Evolutionary conservation across 2,113 vertebrate genomes (phyloP).

Genomic region (Psettodes erumei): DNA sequence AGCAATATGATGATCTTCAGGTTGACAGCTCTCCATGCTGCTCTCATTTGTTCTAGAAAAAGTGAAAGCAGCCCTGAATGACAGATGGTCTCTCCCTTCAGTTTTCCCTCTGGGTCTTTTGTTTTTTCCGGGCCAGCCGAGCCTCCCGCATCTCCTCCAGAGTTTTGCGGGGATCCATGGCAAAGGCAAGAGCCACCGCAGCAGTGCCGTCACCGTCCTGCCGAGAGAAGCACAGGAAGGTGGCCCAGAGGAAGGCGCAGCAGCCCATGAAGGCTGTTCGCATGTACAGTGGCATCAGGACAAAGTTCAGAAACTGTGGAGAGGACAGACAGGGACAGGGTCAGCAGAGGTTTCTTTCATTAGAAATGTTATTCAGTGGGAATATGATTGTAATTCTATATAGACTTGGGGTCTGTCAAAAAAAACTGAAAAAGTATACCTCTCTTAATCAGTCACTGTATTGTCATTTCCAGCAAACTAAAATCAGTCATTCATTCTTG

Average conservation of each 20-base stretch:
- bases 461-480: too few relatives aligned
- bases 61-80: neutral
- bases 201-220: slow-evolving; percentile 88
- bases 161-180: slow-evolving; percentile 74
- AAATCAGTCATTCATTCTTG: too few relatives aligned
- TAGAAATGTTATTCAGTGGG: too few relatives aligned
- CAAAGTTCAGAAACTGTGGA: slow-evolving; percentile 90
- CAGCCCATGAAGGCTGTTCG: slow-evolving; percentile 91
- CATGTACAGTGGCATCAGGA: slow-evolving; percentile 87
- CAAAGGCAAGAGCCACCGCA: slow-evolving; percentile 78
- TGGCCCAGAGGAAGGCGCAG: slow-evolving; percentile 92
- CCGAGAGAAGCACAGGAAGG: slow-evolving; percentile 91
- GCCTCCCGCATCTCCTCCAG: slow-evolving; percentile 68
- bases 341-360: neutral
- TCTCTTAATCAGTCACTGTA: too few relatives aligned
- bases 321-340: neutral
- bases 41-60: slow-evolving; percentile 3
- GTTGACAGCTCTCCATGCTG: neutral
- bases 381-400: too few relatives aligned
- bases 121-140: slow-evolving; percentile 52
- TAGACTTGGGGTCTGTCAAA: neutral
- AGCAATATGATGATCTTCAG: neutral
- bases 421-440: too few relatives aligned
- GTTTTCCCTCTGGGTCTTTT: slow-evolving; percentile 47
- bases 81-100: slow-evolving; percentile 1